A percentile compares a stretch with the other conserved stretches of the same genome.
phyloP scores from a whole-genome alignment of 2,113 vertebrate species.

The Xerus inauris region DNA sequence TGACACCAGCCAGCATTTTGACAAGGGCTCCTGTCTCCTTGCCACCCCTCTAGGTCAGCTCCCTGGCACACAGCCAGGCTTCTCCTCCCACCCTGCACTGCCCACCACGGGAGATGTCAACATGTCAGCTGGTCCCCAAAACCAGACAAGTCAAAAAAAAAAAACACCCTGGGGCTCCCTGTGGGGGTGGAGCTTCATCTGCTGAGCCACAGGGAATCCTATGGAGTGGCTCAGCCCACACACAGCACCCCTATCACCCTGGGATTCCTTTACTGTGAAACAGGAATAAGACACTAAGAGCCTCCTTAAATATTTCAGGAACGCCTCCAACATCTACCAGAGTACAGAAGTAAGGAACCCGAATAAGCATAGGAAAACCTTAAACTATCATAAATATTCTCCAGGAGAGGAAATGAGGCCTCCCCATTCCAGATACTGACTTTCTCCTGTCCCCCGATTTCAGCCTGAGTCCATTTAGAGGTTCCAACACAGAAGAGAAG shows the following conservation, averaged over 20 bases:
- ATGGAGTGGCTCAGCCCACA: too few relatives aligned
- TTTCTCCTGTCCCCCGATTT: not conserved
- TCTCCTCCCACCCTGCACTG: not conserved
- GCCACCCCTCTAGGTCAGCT: too few relatives aligned
- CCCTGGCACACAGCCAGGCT: not conserved
- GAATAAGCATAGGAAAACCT: not conserved
- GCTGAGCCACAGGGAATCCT: not conserved
- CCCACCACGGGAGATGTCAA: not conserved
- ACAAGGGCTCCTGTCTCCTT: too few relatives aligned
- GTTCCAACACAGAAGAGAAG: not conserved
- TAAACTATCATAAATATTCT: not conserved
- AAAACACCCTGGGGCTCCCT: not conserved
- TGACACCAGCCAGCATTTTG: too few relatives aligned
- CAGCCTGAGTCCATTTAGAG: not conserved
- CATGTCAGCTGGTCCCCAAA: not conserved
- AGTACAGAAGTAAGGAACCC: not conserved
- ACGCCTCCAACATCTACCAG: not conserved
- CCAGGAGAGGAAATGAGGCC: not conserved
- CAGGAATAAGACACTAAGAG: not conserved
- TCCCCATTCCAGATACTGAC: not conserved
- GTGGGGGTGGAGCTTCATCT: too few relatives aligned
- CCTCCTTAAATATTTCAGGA: not conserved
- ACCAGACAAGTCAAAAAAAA: too few relatives aligned
- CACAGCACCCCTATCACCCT: too few relatives aligned
- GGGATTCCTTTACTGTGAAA: not conserved